Conservation (phyloP, 2,888 invertebrate species). For the Macrophya alboannulata region DNA sequence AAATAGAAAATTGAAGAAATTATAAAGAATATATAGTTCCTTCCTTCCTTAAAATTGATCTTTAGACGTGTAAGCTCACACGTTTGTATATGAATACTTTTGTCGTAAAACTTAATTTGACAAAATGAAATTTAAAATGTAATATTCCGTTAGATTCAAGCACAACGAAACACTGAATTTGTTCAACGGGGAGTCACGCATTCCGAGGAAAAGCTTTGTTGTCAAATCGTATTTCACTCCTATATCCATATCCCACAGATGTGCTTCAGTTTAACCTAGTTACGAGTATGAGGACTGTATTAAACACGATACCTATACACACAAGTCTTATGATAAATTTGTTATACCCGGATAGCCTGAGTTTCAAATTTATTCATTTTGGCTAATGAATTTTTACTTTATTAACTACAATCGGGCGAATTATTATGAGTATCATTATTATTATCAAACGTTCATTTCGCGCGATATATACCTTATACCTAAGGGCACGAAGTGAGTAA, state of each 20-base stretch:
- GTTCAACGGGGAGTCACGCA: not conserved
- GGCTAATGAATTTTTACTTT: not conserved
- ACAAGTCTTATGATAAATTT: not conserved
- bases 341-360: not conserved
- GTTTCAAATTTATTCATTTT: not conserved
- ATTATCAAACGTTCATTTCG: not conserved
- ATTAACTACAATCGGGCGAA: not conserved
- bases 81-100: not conserved
- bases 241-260: not conserved
- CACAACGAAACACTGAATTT: conserved; percentile 17
- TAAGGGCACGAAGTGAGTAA: not conserved
- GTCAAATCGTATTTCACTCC: conserved; percentile 30
- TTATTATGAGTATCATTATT: not conserved
- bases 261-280: conserved; percentile 5
- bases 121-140: conserved; percentile 34
- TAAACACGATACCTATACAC: not conserved
- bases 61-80: not conserved
- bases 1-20: not conserved
- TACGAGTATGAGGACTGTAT: not conserved
- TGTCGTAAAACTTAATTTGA: conserved; percentile 35
- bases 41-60: not conserved
- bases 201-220: conserved; percentile 29
- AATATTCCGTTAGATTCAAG: conserved; percentile 9
- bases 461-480: not conserved
- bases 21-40: not conserved